phyloP scores from a whole-genome alignment of 2,113 vertebrate species.

The Hippopotamus amphibius region DNA sequence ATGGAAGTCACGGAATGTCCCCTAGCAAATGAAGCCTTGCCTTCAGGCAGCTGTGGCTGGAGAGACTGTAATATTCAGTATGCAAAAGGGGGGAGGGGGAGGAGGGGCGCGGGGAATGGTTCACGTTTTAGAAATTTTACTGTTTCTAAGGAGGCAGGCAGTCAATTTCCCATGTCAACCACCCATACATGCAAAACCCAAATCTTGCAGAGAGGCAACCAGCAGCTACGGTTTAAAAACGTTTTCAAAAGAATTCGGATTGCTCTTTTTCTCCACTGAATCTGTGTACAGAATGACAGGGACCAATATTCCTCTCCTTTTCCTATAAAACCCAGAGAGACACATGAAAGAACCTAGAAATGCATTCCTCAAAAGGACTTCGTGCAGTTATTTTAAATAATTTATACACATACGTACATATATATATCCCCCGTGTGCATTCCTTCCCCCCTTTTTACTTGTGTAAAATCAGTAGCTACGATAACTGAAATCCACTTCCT shows the following conservation, averaged over 20 bases:
- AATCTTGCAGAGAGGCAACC: background rate
- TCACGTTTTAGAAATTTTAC: conserved; percentile 18
- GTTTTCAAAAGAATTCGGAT: conserved; percentile 10
- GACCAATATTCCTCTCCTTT: background rate
- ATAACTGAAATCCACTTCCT: background rate
- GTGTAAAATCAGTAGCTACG: conserved; percentile 10
- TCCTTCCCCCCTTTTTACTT: background rate
- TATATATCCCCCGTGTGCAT: background rate
- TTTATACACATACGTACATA: background rate
- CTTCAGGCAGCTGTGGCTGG: background rate
- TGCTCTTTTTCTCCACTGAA: conserved; percentile 20
- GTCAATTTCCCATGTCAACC: conserved; percentile 45
- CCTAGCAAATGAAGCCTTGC: background rate
- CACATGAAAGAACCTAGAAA: background rate
- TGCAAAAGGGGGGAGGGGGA: background rate
- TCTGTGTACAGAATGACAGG: conserved; percentile 10
- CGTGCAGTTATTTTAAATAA: conserved; percentile 41
- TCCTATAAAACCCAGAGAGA: conserved; percentile 12
- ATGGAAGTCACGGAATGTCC: background rate
- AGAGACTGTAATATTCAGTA: conserved; percentile 30
- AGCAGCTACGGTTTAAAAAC: conserved; percentile 36
- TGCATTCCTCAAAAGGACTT: background rate
- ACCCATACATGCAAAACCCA: background rate
- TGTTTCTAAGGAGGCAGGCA: conserved; percentile 49
- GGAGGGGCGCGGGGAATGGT: background rate